These are phyloP conservation scores for Nephrotoma guestfalica DNA, from an alignment of 2,888 invertebrate genomes.

Conservation along the genomic window DNA sequence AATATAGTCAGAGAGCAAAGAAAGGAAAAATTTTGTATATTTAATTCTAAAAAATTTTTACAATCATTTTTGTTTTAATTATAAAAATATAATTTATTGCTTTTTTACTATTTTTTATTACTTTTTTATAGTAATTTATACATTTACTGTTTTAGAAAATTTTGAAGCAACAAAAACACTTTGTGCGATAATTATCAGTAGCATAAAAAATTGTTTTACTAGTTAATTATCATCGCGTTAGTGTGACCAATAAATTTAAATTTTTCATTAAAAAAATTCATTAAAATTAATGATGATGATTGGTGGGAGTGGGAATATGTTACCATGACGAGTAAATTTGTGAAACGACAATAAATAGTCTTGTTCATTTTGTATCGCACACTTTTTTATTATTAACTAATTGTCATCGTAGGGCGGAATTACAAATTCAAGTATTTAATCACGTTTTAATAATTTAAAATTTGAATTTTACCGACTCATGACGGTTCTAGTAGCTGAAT, in stretches of 20 bases:
- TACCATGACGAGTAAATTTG: no score
- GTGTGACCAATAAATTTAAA: not conserved
- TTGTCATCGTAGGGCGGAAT: no score
- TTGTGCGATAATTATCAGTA: not conserved
- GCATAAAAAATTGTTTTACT: not conserved
- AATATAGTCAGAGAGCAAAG: not conserved
- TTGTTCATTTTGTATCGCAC: no score
- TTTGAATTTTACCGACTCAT: no score
- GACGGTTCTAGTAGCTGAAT: no score
- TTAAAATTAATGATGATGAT: not conserved
- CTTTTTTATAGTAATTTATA: not conserved
- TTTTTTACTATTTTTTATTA: not conserved
- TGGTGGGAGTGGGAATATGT: no score
- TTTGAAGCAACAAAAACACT: not conserved
- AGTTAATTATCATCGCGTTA: not conserved
- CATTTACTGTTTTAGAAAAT: not conserved
- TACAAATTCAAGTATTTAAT: no score
- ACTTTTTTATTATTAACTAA: no score
- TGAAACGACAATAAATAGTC: no score
- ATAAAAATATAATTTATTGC: not conserved
- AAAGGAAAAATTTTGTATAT: not conserved
- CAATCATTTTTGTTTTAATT: not conserved
- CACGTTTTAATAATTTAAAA: no score
- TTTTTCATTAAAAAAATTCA: no score
- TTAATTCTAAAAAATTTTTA: not conserved